These are phyloP conservation scores for Dryobota labecula DNA, from an alignment of 2,888 invertebrate genomes.

Conservation along the genomic window DNA sequence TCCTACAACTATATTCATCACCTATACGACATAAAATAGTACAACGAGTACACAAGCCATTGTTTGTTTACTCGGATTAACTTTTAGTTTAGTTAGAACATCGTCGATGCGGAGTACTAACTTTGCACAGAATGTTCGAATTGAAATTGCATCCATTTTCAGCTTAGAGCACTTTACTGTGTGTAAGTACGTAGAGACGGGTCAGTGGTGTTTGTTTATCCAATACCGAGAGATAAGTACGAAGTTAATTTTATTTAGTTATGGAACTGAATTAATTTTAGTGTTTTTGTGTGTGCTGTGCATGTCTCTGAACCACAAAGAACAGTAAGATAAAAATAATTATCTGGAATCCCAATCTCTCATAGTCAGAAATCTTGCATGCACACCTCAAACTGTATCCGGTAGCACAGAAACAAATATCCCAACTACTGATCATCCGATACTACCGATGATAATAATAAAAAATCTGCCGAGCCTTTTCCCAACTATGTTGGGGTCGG, in stretches of 20 bases:
- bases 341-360: neutral
- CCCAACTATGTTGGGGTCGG: no score
- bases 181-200: constrained; percentile 27
- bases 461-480: no score
- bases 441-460: neutral
- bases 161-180: constrained; percentile 32
- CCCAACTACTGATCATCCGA: neutral
- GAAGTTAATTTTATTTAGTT: constrained; percentile 18
- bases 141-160: constrained; percentile 59
- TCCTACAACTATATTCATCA: constrained; percentile 3
- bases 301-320: neutral
- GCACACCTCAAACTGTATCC: neutral
- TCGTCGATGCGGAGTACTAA: constrained; percentile 18
- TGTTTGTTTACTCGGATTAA: constrained; percentile 25
- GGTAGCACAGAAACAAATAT: neutral
- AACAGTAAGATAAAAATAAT: neutral
- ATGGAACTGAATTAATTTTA: constrained; percentile 5
- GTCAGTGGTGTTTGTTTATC: constrained; percentile 33
- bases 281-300: neutral
- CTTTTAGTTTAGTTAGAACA: constrained; percentile 23
- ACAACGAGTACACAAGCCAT: constrained; percentile 6
- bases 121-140: constrained; percentile 33
- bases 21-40: constrained; percentile 1
- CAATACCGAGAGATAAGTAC: constrained; percentile 1
- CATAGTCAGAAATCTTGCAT: neutral